Evolutionary conservation across 2,797 vertebrate genomes (phyloP).

Genomic region (Poecilia picta): DNA sequence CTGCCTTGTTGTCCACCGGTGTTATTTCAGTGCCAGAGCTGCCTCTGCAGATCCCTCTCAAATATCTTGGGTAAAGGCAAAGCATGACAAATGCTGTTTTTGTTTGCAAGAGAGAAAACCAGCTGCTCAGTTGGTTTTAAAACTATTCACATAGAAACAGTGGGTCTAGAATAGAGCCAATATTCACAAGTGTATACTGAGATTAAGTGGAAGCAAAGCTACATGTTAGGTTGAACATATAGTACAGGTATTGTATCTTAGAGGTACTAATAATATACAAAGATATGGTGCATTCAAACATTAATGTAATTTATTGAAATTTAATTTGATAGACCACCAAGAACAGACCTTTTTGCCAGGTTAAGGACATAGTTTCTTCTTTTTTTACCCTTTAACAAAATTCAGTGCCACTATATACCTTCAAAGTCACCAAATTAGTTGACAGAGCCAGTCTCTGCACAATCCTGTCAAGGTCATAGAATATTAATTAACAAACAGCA

Average conservation of each 20-base stretch:
- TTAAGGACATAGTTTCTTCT: neutral
- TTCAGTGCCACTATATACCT: too few relatives aligned
- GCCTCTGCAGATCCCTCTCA: neutral
- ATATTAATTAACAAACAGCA: too few relatives aligned
- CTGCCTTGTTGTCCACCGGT: constrained; percentile 1
- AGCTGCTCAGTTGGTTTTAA: neutral
- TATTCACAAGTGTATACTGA: neutral
- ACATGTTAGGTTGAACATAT: neutral
- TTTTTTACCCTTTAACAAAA: too few relatives aligned
- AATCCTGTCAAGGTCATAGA: too few relatives aligned
- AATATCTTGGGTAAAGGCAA: neutral
- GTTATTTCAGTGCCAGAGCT: constrained; percentile 4
- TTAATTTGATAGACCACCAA: neutral
- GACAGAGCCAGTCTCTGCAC: too few relatives aligned
- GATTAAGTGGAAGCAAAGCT: neutral
- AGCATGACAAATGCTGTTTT: constrained; percentile 2
- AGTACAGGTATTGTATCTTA: neutral
- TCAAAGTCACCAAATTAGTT: too few relatives aligned
- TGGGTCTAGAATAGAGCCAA: neutral
- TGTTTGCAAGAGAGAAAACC: neutral
- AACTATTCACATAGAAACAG: neutral
- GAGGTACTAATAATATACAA: neutral
- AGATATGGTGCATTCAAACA: neutral
- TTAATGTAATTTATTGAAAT: too few relatives aligned
- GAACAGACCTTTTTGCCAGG: neutral